phyloP scores from a whole-genome alignment of 1,140 invertebrate species.

The Agrilus planipennis region DNA sequence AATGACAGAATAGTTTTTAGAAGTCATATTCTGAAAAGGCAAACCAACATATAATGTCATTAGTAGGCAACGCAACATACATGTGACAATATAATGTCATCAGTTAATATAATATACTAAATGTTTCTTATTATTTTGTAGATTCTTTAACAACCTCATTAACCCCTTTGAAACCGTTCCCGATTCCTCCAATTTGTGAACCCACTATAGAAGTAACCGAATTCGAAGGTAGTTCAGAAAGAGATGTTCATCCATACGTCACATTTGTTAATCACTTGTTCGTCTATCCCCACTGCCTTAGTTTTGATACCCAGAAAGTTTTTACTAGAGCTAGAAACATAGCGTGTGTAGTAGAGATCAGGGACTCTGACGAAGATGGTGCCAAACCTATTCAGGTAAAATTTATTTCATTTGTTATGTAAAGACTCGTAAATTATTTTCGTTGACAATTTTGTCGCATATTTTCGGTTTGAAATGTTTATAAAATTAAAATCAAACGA shows the following conservation, averaged over 20 bases:
- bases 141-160: slow-evolving; percentile 71
- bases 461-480: background rate
- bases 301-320: slow-evolving; percentile 85
- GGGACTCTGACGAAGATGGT: slow-evolving; percentile 62
- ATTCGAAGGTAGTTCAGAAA: slow-evolving; percentile 59
- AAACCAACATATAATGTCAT: no score
- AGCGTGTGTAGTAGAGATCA: slow-evolving; percentile 73
- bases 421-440: no score
- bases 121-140: slow-evolving; percentile 31
- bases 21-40: no score
- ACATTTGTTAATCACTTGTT: slow-evolving; percentile 80
- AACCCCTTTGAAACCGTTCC: slow-evolving; percentile 69
- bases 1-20: no score
- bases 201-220: slow-evolving; percentile 74
- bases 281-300: slow-evolving; percentile 74
- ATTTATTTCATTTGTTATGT: slow-evolving; percentile 9
- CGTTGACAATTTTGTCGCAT: background rate
- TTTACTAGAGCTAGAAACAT: slow-evolving; percentile 84
- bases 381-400: slow-evolving; percentile 56
- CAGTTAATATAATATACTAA: background rate
- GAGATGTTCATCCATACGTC: slow-evolving; percentile 63
- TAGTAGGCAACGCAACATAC: no score
- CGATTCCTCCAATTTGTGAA: slow-evolving; percentile 55
- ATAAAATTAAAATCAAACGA: no score
- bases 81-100: no score